These are phyloP conservation scores for Chitala chitala DNA, from an alignment of 2,113 vertebrate genomes.

Conservation along the genomic window DNA sequence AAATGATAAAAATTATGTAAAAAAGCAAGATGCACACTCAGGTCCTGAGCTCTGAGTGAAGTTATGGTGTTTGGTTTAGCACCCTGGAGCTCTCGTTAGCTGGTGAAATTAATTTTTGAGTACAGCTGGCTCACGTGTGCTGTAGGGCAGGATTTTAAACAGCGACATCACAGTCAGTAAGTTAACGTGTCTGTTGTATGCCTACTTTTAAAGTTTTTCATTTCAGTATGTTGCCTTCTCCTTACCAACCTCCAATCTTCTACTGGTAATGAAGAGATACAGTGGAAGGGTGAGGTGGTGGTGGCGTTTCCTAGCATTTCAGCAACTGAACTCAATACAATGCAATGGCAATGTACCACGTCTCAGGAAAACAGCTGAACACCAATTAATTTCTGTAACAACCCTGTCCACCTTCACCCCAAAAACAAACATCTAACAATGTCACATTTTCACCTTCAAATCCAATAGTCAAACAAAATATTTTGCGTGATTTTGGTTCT, in stretches of 20 bases:
- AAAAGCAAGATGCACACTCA: background rate
- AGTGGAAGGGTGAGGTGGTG: background rate
- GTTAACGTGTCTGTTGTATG: background rate
- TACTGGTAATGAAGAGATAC: background rate
- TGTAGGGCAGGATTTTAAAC: background rate
- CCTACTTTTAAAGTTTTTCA: background rate
- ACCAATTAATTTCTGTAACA: conserved; percentile 8
- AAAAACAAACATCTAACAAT: background rate
- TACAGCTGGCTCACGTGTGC: background rate
- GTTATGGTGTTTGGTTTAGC: background rate
- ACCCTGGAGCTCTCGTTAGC: background rate
- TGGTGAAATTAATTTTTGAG: background rate
- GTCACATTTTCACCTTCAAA: conserved; percentile 3
- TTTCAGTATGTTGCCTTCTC: background rate
- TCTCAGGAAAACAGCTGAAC: background rate
- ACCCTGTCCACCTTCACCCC: conserved; percentile 2
- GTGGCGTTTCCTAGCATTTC: background rate
- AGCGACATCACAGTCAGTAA: background rate
- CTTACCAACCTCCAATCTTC: background rate
- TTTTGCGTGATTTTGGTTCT: background rate
- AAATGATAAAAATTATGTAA: background rate
- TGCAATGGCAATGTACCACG: background rate
- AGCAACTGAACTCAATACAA: background rate
- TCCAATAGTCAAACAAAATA: background rate
- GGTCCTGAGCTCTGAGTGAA: background rate